Base-by-base conservation (phyloP, 1,140 invertebrate genomes). In the Pseudomyrmex pallidus region DNA sequence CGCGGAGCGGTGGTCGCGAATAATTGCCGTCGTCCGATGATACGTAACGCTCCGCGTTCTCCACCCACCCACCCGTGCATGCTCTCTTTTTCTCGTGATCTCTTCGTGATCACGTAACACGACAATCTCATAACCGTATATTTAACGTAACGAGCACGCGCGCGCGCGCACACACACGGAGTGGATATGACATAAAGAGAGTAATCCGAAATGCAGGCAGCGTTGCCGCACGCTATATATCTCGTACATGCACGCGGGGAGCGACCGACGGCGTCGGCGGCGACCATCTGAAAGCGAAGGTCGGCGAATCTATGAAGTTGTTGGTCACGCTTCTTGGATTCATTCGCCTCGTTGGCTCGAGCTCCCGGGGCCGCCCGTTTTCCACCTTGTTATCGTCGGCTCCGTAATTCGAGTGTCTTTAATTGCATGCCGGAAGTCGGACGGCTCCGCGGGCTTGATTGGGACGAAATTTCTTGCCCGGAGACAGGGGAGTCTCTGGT, bases 251-350 rank as follows among this genome's bases (percentile, higher is more conserved):
- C 62, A 86, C 89, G 82, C 74, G 50, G 67, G 54, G 68, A 48
- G 59, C 25, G 35, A 13, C 44, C n/a, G 52, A 2, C 68, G 77
- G 3, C 20, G 22, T 52, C 70, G 44, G 22, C 17, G 25, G 50
- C 56, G 56, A 7, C 56, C 68, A 56, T 52, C 77, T 64, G 82
- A 88, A 88, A 86, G 74, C 62, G 61, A 87, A 82, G 35, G 57
- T 74, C 78, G 77, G 73, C 86, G 82, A 89, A 90, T 90, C 91
- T 91, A 91, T 93, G 87, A 91, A 93, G 92, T 91, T 90, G 90
- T 93, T 93, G 91, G 90, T 92, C 90, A 93, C 92, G 91, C 89
- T 92, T 89, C 87, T 89, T 86, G 84, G 87, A 91, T 89, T 90
- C 87, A 88, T 89, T 86, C 87, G 84, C 85, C 90, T 91, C 90